Evolutionary conservation across 2,113 vertebrate genomes (phyloP).

Genomic region (Chitala chitala): DNA sequence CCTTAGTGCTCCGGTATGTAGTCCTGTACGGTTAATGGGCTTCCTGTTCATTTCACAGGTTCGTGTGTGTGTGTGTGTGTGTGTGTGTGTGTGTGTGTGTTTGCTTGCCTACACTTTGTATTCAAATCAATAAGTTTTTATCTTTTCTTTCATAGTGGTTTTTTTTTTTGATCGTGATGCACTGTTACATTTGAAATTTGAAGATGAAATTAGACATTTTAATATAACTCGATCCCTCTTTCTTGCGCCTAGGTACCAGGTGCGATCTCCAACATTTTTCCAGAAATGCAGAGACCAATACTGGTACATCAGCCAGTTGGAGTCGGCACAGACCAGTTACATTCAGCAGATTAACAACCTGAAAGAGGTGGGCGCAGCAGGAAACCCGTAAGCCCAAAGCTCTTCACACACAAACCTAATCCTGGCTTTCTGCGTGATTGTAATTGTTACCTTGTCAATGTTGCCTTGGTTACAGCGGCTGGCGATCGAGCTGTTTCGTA

Average conservation of each 20-base stretch:
- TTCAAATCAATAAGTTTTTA: too few species aligned
- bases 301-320: slow-evolving; percentile 96
- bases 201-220: too few species aligned
- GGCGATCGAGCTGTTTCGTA: slow-evolving; percentile 88
- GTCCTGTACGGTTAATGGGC: background rate
- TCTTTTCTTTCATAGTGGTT: too few species aligned
- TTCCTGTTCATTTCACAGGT: background rate
- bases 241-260: slow-evolving; percentile 81
- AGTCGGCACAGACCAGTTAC: slow-evolving; percentile 86
- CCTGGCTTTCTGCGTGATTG: background rate
- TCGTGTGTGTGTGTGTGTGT: background rate
- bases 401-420: background rate
- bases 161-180: too few species aligned
- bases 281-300: slow-evolving; percentile 96
- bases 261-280: slow-evolving; percentile 95
- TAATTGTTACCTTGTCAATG: slow-evolving; percentile 26
- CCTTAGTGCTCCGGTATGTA: slow-evolving; percentile 83
- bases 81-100: background rate
- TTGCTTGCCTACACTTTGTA: background rate
- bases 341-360: slow-evolving; percentile 97
- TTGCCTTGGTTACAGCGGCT: slow-evolving; percentile 68
- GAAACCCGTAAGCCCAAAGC: background rate
- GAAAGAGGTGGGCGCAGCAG: slow-evolving; percentile 75
- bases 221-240: background rate
- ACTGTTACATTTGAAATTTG: too few species aligned